These are phyloP conservation scores for Lamproptera curius DNA, from an alignment of 2,888 invertebrate genomes.

Conservation along the genomic window DNA sequence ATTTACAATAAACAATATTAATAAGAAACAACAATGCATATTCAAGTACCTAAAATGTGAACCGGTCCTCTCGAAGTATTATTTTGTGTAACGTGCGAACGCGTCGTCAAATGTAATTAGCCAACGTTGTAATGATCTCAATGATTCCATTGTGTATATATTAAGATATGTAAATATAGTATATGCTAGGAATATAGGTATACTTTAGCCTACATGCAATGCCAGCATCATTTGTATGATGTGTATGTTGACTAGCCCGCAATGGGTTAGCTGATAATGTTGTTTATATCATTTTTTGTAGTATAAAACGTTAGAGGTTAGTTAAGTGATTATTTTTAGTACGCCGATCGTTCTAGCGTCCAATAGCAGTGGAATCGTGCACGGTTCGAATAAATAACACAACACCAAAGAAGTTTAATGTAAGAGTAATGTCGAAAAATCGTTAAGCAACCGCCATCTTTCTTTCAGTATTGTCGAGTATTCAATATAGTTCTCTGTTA, in stretches of 20 bases:
- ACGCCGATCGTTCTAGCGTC: conserved; percentile 67
- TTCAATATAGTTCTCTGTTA: conserved; percentile 42
- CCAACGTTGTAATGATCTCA: conserved; percentile 68
- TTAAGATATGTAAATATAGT: conserved; percentile 63
- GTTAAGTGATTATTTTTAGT: conserved; percentile 31
- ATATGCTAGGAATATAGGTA: no score
- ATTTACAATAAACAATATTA: neutral
- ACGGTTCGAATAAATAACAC: conserved; percentile 53
- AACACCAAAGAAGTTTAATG: conserved; percentile 73
- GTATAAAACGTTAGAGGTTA: conserved; percentile 13
- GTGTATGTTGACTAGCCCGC: conserved; percentile 42
- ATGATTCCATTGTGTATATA: conserved; percentile 77
- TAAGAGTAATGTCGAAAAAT: conserved; percentile 58
- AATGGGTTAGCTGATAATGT: conserved; percentile 9
- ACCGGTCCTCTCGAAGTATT: conserved; percentile 72
- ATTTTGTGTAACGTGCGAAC: conserved; percentile 61
- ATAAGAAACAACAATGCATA: neutral
- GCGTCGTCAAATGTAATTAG: conserved; percentile 58
- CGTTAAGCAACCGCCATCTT: conserved; percentile 59
- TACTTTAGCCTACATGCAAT: no score
- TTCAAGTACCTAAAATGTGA: conserved; percentile 43
- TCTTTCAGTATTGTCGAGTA: conserved; percentile 70
- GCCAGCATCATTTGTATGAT: no score
- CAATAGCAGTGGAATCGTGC: conserved; percentile 61
- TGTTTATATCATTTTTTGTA: conserved; percentile 20